phyloP scores from a whole-genome alignment of 2,888 invertebrate species.

The Ophion ellenae region DNA sequence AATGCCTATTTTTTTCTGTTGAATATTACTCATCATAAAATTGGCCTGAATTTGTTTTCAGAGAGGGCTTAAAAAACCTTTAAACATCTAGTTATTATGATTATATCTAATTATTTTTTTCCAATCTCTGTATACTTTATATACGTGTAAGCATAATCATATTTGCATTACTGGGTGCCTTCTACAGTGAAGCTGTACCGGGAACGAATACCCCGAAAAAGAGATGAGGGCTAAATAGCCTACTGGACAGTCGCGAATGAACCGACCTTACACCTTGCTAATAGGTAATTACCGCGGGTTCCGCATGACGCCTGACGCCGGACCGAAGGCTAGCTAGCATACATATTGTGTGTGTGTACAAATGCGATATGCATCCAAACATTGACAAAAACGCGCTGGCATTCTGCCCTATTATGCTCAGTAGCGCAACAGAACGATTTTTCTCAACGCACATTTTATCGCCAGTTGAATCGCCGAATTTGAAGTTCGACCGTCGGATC shows the following conservation, averaged over 20 bases:
- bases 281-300: constrained; percentile 49
- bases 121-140: too few species aligned
- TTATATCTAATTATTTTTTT: background rate
- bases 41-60: too few species aligned
- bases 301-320: constrained; percentile 54
- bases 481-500: background rate
- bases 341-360: background rate
- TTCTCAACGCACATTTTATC: too few species aligned
- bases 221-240: constrained; percentile 13
- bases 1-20: too few species aligned
- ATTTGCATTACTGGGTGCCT: background rate
- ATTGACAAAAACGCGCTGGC: background rate
- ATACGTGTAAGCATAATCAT: background rate
- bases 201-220: constrained; percentile 49
- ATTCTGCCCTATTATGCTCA: background rate
- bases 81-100: background rate
- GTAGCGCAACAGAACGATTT: background rate
- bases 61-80: too few species aligned
- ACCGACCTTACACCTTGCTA: constrained; percentile 30
- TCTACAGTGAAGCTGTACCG: background rate
- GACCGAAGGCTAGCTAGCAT: background rate
- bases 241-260: constrained; percentile 25
- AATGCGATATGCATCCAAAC: background rate
- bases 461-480: too few species aligned
- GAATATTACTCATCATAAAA: too few species aligned